Conservation (phyloP, 2,113 vertebrate genomes). For the Caloenas nicobarica region DNA sequence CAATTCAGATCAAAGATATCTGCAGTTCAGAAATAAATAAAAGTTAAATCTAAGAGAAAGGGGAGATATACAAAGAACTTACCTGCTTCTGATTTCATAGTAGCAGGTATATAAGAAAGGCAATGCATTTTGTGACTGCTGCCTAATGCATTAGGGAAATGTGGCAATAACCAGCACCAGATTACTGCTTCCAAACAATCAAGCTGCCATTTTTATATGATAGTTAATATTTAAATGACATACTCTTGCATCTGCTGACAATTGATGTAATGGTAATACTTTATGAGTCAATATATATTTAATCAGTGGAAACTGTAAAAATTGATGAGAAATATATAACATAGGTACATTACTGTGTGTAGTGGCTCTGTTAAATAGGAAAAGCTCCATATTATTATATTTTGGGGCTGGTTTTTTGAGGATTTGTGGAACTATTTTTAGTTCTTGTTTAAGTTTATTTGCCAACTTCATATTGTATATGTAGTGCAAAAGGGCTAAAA, state of each 20-base stretch:
- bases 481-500: conserved; percentile 26
- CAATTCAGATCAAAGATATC: conserved; percentile 54
- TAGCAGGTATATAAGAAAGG: conserved; percentile 30
- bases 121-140: conserved; percentile 53
- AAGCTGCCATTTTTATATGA: conserved; percentile 94
- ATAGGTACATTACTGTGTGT: conserved; percentile 51
- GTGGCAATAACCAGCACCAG: conserved; percentile 70
- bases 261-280: conserved; percentile 88
- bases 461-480: neutral
- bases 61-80: conserved; percentile 37
- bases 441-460: neutral
- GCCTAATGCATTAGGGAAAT: conserved; percentile 72
- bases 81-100: neutral
- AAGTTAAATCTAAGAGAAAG: conserved; percentile 46
- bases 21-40: conserved; percentile 54
- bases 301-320: conserved; percentile 90
- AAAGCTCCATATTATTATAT: conserved; percentile 34
- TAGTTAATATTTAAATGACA: conserved; percentile 93
- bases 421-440: neutral
- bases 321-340: conserved; percentile 85
- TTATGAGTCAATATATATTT: conserved; percentile 96
- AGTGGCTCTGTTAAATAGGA: conserved; percentile 57
- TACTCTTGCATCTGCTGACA: conserved; percentile 85
- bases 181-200: conserved; percentile 88
- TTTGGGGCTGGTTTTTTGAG: neutral